A percentile compares a stretch with the other conserved stretches of the same genome.
phyloP scores from a whole-genome alignment of 2,888 invertebrate species.

The Cotesia congregata region DNA sequence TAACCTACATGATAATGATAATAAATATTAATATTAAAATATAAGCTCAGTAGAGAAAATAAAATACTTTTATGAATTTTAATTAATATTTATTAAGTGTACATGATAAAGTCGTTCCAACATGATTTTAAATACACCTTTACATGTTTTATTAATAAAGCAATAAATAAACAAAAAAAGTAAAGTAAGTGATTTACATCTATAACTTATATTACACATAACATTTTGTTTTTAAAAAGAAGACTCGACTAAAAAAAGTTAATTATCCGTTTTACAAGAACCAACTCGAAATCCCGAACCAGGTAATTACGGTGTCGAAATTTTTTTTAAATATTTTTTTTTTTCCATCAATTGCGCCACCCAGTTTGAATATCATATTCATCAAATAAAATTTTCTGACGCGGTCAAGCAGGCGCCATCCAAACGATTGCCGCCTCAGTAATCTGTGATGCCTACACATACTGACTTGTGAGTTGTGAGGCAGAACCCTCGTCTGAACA shows the following conservation, averaged over 20 bases:
- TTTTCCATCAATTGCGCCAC: conserved; percentile 7
- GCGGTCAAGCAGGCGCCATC: conserved; percentile 48
- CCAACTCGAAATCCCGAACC: conserved; percentile 31
- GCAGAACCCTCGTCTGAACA: conserved; percentile 21
- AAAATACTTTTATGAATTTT: background rate
- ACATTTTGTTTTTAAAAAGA: conserved; percentile 21
- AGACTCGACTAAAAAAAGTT: conserved; percentile 27
- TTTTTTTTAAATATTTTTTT: background rate
- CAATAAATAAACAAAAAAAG: conserved; percentile 28
- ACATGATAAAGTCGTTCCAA: background rate
- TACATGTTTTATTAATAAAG: conserved; percentile 32
- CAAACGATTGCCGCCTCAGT: conserved; percentile 36
- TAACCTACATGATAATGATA: background rate
- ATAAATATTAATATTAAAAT: background rate
- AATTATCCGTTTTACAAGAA: conserved; percentile 31
- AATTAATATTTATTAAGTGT: background rate
- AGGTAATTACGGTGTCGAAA: conserved; percentile 32
- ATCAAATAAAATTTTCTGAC: conserved; percentile 30
- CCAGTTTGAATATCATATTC: conserved; percentile 11
- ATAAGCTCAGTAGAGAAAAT: background rate
- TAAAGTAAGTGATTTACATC: conserved; percentile 21
- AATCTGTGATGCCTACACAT: conserved; percentile 31
- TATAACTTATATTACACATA: conserved; percentile 6
- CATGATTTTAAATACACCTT: background rate
- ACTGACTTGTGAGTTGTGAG: conserved; percentile 14